Percentiles rank a stretch among this genome's conserved stretches.
These are phyloP conservation scores for Microctonus aethiopoides DNA, from an alignment of 2,888 invertebrate species.

Conservation along the genomic window DNA sequence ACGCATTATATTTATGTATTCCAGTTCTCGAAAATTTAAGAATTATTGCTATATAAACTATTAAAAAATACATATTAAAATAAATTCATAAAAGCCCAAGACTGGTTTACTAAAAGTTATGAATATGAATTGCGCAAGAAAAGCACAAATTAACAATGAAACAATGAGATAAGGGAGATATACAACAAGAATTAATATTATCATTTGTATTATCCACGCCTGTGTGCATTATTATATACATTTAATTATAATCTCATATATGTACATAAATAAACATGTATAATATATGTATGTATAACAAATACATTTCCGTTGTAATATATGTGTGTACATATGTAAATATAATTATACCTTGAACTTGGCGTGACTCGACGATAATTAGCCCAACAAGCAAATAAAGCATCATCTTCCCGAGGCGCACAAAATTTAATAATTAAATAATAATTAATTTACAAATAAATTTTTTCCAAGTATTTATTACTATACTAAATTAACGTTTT, in stretches of 20 bases:
- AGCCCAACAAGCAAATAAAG: conserved; percentile 56
- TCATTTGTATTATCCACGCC: background rate
- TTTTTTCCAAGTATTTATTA: no score
- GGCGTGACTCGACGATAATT: conserved; percentile 55
- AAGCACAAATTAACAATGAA: conserved; percentile 40
- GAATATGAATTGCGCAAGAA: conserved; percentile 43
- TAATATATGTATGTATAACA: background rate
- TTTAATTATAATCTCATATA: background rate
- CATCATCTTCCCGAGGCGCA: conserved; percentile 56
- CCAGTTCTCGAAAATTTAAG: background rate
- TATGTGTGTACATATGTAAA: no score
- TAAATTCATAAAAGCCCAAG: conserved; percentile 44
- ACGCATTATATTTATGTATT: background rate
- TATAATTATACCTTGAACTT: conserved; percentile 60
- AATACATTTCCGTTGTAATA: conserved; percentile 4
- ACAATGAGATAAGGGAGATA: conserved; percentile 16
- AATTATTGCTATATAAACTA: background rate
- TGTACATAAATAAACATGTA: conserved; percentile 13
- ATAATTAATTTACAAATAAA: background rate
- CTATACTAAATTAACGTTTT: background rate
- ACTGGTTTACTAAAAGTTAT: conserved; percentile 41
- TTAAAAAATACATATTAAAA: conserved; percentile 18
- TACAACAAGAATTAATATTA: conserved; percentile 22
- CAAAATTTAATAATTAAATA: background rate
- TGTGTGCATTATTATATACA: background rate